Percentiles rank a stretch among this genome's conserved stretches.
Evolutionary conservation across 2,888 invertebrate genomes (phyloP).

Genomic region (Nephrotoma appendiculata): DNA sequence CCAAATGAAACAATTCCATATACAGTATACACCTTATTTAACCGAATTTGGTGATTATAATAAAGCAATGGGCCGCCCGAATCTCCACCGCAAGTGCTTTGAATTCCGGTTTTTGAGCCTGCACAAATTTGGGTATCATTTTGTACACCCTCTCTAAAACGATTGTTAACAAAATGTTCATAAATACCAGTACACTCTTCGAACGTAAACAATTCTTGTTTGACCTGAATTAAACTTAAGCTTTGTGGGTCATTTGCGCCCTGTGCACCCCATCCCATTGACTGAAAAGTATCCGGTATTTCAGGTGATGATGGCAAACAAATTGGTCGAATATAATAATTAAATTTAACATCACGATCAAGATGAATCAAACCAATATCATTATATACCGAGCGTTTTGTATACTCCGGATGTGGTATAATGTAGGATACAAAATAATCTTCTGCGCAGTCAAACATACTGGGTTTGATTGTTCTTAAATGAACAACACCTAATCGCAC

Average conservation of each 20-base stretch:
- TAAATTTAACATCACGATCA: conserved; percentile 24
- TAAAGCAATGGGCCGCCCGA: not conserved
- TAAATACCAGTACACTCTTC: conserved; percentile 27
- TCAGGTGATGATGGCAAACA: conserved; percentile 27
- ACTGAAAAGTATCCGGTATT: conserved; percentile 15
- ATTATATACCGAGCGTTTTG: conserved; percentile 30
- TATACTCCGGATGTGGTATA: conserved; percentile 32
- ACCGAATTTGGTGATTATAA: conserved; percentile 5
- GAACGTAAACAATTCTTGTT: not conserved
- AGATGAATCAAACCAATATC: conserved; percentile 40
- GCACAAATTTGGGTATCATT: conserved; percentile 39
- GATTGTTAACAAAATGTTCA: conserved; percentile 10
- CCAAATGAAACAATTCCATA: not conserved
- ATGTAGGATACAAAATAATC: conserved; percentile 22
- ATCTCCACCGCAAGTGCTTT: conserved; percentile 34
- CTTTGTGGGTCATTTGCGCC: conserved; percentile 15
- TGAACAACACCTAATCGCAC: conserved; percentile 31
- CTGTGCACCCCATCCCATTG: conserved; percentile 36
- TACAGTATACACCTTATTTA: conserved; percentile 29
- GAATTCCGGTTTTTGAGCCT: conserved; percentile 28
- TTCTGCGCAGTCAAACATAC: conserved; percentile 20
- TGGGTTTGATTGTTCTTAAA: conserved; percentile 9
- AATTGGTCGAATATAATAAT: conserved; percentile 31
- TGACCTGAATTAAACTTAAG: not conserved
- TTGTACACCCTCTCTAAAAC: conserved; percentile 31